A percentile compares a stretch with the other conserved stretches of the same genome.
Conservation (phyloP, 2,113 vertebrate genomes). For the Rhea pennata region DNA sequence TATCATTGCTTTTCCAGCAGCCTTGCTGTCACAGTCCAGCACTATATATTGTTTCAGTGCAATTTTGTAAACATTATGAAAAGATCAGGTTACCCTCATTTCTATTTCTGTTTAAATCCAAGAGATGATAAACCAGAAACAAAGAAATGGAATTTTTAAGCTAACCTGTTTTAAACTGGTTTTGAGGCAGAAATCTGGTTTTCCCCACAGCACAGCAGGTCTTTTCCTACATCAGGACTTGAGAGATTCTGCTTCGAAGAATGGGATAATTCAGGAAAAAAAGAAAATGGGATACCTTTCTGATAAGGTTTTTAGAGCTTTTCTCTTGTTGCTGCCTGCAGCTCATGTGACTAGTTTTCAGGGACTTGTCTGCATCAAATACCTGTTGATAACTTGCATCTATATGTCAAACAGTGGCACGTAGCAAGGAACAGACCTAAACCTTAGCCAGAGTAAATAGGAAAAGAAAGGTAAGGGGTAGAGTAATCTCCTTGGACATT, state of each 20-base stretch:
- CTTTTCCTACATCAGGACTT: neutral
- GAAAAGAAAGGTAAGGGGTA: neutral
- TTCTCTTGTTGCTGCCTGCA: neutral
- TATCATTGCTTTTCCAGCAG: neutral
- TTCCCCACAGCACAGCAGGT: neutral
- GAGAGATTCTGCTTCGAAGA: neutral
- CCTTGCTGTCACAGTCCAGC: neutral
- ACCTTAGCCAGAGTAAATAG: neutral
- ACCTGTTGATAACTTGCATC: neutral
- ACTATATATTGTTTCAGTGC: neutral
- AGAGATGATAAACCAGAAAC: neutral
- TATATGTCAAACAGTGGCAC: neutral
- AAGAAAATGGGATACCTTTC: neutral
- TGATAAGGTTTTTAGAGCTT: neutral
- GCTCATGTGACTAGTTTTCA: neutral
- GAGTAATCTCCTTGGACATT: neutral
- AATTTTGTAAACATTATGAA: conserved; percentile 14
- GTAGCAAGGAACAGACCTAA: neutral
- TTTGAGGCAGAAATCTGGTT: neutral
- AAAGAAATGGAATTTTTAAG: neutral
- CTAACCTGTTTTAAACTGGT: neutral
- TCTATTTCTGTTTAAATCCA: neutral
- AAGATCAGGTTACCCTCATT: neutral
- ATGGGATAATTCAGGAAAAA: neutral
- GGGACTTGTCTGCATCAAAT: neutral